A percentile compares a stretch with the other conserved stretches of the same genome.
phyloP scores from a whole-genome alignment of 1,140 invertebrate species.

The Drosophila tropicalis region DNA sequence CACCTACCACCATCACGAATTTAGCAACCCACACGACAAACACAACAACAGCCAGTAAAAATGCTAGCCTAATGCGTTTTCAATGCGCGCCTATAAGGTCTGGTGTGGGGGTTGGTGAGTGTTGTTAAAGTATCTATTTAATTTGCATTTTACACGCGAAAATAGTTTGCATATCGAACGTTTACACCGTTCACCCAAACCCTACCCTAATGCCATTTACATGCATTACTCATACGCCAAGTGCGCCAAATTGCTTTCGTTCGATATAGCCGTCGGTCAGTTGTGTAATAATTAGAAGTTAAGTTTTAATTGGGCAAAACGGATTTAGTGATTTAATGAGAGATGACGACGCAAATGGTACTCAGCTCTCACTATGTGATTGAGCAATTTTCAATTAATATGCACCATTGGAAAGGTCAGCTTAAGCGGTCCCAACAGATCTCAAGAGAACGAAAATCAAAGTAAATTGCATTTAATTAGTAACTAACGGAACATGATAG shows the following conservation, averaged over 20 bases:
- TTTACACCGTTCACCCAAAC: neutral
- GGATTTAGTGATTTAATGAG: constrained; percentile 58
- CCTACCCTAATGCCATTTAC: constrained; percentile 22
- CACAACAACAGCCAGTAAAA: constrained; percentile 2
- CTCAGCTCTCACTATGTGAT: neutral
- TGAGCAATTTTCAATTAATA: constrained; percentile 54
- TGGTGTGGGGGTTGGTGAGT: neutral
- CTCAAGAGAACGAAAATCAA: constrained; percentile 52
- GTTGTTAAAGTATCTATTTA: constrained; percentile 61
- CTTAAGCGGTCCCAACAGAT: constrained; percentile 44
- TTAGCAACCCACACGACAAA: constrained; percentile 21
- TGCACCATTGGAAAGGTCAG: constrained; percentile 40
- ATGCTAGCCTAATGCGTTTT: constrained; percentile 34
- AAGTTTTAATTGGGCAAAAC: constrained; percentile 65
- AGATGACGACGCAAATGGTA: constrained; percentile 16
- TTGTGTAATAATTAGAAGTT: constrained; percentile 58
- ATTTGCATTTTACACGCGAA: constrained; percentile 75
- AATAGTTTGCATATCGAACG: constrained; percentile 56
- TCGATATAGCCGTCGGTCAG: constrained; percentile 41
- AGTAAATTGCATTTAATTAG: constrained; percentile 76
- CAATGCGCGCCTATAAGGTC: constrained; percentile 5
- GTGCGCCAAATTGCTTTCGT: constrained; percentile 43
- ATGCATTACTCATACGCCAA: constrained; percentile 69
- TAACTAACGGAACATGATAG: constrained; percentile 47
- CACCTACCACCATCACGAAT: constrained; percentile 17